phyloP scores from a whole-genome alignment of 2,888 invertebrate genomes.

The Mimumesa dahlbomi region DNA sequence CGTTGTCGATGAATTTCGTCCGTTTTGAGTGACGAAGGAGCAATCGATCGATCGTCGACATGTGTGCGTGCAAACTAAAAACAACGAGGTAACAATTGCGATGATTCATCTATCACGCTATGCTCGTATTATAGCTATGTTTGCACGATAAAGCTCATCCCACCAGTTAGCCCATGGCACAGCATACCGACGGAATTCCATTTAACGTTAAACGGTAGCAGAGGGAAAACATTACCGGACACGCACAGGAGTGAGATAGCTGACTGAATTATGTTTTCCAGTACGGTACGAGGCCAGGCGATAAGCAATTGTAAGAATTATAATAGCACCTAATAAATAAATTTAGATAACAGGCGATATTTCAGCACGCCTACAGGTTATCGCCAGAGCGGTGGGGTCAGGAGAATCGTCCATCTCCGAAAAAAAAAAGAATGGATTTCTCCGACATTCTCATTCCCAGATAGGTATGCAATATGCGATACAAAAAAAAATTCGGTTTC shows the following conservation, averaged over 20 bases:
- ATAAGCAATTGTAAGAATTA: conserved; percentile 55
- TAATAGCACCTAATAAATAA: conserved; percentile 51
- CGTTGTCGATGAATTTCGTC: conserved; percentile 13
- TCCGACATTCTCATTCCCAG: background rate
- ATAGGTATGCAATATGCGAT: background rate
- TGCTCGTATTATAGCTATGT: conserved; percentile 51
- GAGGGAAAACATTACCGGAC: conserved; percentile 38
- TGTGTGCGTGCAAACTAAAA: conserved; percentile 24
- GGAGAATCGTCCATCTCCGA: conserved; percentile 3
- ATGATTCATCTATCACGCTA: conserved; percentile 61
- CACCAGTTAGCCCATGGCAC: conserved; percentile 31
- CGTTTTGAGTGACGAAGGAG: conserved; percentile 2
- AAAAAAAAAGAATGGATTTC: conserved; percentile 8
- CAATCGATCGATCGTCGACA: conserved; percentile 34
- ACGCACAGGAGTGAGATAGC: conserved; percentile 39
- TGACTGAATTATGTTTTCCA: conserved; percentile 52
- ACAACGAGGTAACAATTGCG: conserved; percentile 53
- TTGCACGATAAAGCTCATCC: conserved; percentile 60
- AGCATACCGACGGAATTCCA: conserved; percentile 51
- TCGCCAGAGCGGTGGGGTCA: background rate
- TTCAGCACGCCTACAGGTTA: conserved; percentile 8
- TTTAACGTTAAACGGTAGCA: conserved; percentile 55
- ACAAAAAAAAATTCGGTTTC: conserved; percentile 13
- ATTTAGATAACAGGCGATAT: conserved; percentile 44
- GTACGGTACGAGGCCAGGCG: conserved; percentile 24